Base-by-base conservation (phyloP, 1,140 invertebrate genomes). In the Scaptomyza hsui region DNA sequence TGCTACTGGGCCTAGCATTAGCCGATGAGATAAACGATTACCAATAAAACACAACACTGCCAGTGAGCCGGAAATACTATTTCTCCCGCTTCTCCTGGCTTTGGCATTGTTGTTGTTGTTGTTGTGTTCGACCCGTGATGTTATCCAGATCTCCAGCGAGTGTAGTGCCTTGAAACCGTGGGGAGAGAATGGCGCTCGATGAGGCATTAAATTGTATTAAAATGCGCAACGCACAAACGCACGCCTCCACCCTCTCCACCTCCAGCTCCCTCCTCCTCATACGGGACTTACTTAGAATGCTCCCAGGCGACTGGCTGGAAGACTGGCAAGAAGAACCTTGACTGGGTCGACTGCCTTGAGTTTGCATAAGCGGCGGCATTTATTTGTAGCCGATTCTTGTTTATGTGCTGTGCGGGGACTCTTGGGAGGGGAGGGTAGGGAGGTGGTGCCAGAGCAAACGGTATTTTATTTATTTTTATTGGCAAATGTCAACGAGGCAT, bases 401-500 rank as follows among this genome's bases (percentile, higher is more conserved):
- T 12, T 37, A n/a, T 37, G 45, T 32, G 10, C 41, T 21, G 26
- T 35, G 37, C 51, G 71, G 49, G 49, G 42, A 10, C 0, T 5
- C 19, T 15, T 19, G 9, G 49, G 57, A 24, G 41, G 47, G 32
- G 59, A 10, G 18, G 26, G 63, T 68, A 61, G 70, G 70, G 64
- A 62, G 71, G 26, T 69, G 76, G 26, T 65, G 76, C 65, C 74
- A 81, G 61, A 56, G 62, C 77, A 78, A 88, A 88, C 75, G 78
- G 67, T 60, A 75, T 86, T 88, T 86, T 89, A 83, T 89, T 89
- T 89, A 77, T 77, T 89, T 89, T 83, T 83, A 89, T 89, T 89
- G 83, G 65, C 75, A 79, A 89, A 89, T 83, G 83, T 83, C 83
- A 89, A 89, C 75, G 78, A 89, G 80, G 64, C 80, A 64, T 86